Base-by-base conservation (phyloP, 2,888 invertebrate species). In the Tetragonisca angustula region DNA sequence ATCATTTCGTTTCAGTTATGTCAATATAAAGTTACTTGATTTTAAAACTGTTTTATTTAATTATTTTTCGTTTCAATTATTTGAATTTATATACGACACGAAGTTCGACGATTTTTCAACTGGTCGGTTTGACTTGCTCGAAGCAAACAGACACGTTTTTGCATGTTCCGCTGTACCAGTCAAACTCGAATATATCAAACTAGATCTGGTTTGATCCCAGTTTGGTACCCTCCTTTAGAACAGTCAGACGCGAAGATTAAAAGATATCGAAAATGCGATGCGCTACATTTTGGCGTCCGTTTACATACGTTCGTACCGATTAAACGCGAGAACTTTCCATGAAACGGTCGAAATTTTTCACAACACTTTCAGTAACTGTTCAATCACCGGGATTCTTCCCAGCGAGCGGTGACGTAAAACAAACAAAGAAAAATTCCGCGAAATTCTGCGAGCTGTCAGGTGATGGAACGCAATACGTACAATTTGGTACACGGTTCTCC, bases 151-250 rank as follows among this genome's bases (percentile, higher is more conserved):
- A 15, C 77, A n/a, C 43, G 3, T 24, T 52, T 68, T 68, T 50
- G 49, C 65, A 19, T 27, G 27, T 27, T 50, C 62, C 62, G 21
- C 21, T 65, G 64, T 76, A 81, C 79, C 65, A 64, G 76, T 70
- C 78, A 70, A 73, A 84, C 83, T 64, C 67, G 83, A 87, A 85
- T 79, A 4, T 32, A 69, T 54, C 36, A 78, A 87, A 83, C 76
- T 72, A 81, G 79, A 83, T 68, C 54, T 64, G 74, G 32, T 32
- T 4, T 13, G 56, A 17, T 72, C 64, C 72, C 32, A 64, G 62
- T 54, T 19, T 19, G 79, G 76, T 81, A 52, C 21, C 36, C 77
- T 32, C 59, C 43, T 77, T 76, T 76, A 76, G n/a, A 79, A 77
- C 75, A 78, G 73, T 32, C 32, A 4, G 32, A 81, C 72, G 65